phyloP scores from a whole-genome alignment of 1,140 invertebrate genomes.

The Aleiodes sp. region DNA sequence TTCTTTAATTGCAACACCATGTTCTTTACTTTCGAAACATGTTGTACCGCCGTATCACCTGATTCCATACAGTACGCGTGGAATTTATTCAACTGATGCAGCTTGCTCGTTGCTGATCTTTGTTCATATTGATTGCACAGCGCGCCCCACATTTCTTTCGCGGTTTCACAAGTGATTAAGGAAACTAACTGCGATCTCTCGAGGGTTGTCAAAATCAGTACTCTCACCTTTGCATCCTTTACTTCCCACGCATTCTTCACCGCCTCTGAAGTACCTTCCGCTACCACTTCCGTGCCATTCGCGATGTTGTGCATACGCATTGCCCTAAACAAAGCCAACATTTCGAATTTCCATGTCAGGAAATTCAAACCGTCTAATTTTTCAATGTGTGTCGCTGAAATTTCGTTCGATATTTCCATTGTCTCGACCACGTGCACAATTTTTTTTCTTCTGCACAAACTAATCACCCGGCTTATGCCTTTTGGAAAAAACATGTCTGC shows the following conservation, averaged over 20 bases:
- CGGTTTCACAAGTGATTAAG: slow-evolving; percentile 25
- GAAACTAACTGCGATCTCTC: slow-evolving; percentile 20
- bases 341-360: slow-evolving; percentile 29
- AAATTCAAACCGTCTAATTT: slow-evolving; percentile 27
- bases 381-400: slow-evolving; percentile 11
- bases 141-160: slow-evolving; percentile 34
- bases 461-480: not conserved
- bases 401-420: slow-evolving; percentile 23
- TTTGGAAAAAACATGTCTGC: not conserved
- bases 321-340: slow-evolving; percentile 20
- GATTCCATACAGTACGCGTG: slow-evolving; percentile 30
- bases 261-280: slow-evolving; percentile 1
- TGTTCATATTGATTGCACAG: slow-evolving; percentile 29
- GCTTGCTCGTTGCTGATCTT: slow-evolving; percentile 22
- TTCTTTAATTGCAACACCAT: slow-evolving; percentile 30
- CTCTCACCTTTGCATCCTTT: slow-evolving; percentile 31
- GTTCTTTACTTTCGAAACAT: slow-evolving; percentile 33
- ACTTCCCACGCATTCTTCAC: slow-evolving; percentile 23
- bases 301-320: slow-evolving; percentile 5
- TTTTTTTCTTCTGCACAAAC: no score
- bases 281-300: not conserved
- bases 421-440: not conserved
- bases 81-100: slow-evolving; percentile 30
- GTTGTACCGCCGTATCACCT: slow-evolving; percentile 32
- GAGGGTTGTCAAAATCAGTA: slow-evolving; percentile 29